Percentiles rank a stretch among this genome's conserved stretches.
These are phyloP conservation scores for Perodicticus potto DNA, from an alignment of 2,797 vertebrate species.

Conservation along the genomic window DNA sequence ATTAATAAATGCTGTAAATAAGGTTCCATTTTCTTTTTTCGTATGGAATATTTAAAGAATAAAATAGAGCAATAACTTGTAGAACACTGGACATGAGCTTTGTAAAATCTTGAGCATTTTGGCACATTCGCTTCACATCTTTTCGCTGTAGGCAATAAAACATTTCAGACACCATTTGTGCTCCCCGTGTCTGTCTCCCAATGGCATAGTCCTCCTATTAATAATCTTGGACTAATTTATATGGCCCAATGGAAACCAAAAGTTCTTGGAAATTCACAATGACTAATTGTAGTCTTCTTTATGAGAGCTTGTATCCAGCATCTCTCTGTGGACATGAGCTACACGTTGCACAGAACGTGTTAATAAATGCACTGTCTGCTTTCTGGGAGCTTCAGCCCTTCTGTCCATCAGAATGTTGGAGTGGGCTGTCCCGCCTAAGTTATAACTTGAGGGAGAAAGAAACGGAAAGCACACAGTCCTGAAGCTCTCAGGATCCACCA, in stretches of 20 bases:
- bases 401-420: not conserved
- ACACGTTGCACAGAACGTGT: not conserved
- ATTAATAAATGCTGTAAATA: not conserved
- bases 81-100: not conserved
- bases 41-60: constrained; percentile 53
- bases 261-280: not conserved
- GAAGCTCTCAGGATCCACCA: not conserved
- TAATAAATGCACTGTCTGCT: not conserved
- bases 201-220: not conserved
- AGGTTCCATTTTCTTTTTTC: not conserved
- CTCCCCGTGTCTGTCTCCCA: not conserved
- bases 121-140: constrained; percentile 2
- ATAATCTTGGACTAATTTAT: constrained; percentile 32
- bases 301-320: constrained; percentile 13
- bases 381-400: not conserved
- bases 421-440: not conserved
- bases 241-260: not conserved
- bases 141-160: constrained; percentile 3
- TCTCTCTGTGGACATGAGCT: not conserved
- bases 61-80: not conserved
- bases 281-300: constrained; percentile 40
- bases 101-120: constrained; percentile 5
- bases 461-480: not conserved
- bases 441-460: not conserved
- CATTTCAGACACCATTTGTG: not conserved